Conservation (phyloP, 1,140 invertebrate genomes). For the Meteorus sp. region DNA sequence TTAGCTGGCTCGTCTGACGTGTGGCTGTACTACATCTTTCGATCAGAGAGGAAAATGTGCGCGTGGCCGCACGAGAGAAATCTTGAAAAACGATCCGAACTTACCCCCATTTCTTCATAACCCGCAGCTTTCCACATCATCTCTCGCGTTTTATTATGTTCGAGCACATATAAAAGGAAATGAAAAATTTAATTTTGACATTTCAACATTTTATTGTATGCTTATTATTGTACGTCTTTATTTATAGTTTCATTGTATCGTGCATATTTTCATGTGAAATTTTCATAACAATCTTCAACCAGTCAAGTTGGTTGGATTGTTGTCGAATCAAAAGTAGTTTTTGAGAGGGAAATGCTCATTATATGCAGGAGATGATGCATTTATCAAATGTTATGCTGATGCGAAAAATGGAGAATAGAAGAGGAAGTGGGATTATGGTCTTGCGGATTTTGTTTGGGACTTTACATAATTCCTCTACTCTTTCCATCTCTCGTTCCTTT, state of each 20-base stretch:
- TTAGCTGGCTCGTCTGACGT: not conserved
- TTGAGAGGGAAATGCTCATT: too few species aligned
- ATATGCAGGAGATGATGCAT: too few species aligned
- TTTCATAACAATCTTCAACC: too few species aligned
- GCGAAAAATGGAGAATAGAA: constrained; percentile 1
- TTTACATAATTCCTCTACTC: constrained; percentile 29
- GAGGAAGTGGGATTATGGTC: constrained; percentile 17
- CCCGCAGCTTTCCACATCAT: not conserved
- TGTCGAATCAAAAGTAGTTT: too few species aligned
- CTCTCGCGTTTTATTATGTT: not conserved
- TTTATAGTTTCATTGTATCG: too few species aligned
- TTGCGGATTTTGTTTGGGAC: constrained; percentile 25
- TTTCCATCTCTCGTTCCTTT: not conserved
- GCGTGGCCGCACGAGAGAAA: not conserved
- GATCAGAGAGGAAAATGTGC: constrained; percentile 14
- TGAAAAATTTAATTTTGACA: constrained; percentile 9
- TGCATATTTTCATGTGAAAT: too few species aligned
- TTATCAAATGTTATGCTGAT: too few species aligned
- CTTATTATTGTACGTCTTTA: too few species aligned
- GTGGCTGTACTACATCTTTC: constrained; percentile 12
- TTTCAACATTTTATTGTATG: too few species aligned
- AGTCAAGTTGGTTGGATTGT: too few species aligned
- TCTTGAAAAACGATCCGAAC: constrained; percentile 21
- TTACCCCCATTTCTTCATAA: constrained; percentile 20
- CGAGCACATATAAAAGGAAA: not conserved